These are phyloP conservation scores for Diadumene lineata DNA, from an alignment of 92 coral and sea anemone species.

Conservation along the genomic window DNA sequence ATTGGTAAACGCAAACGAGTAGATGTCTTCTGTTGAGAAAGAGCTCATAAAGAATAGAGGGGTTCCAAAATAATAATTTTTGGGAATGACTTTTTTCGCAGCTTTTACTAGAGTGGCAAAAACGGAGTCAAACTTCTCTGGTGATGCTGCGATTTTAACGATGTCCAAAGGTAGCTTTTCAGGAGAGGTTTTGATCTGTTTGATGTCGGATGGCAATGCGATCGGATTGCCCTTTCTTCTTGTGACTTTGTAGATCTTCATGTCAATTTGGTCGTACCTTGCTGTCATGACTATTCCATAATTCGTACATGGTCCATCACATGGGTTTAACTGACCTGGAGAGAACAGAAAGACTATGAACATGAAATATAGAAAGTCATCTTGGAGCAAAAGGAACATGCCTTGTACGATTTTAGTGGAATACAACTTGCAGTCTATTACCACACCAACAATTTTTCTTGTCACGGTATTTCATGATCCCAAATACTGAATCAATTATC, in stretches of 20 bases:
- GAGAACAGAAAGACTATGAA: background rate
- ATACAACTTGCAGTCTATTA: too few species aligned
- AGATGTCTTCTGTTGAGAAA: background rate
- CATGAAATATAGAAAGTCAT: too few species aligned
- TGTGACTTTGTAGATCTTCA: slow-evolving; percentile 19
- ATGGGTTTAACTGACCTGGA: slow-evolving; percentile 17
- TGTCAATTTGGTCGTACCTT: background rate
- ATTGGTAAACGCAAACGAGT: background rate
- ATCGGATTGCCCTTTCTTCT: background rate
- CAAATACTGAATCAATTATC: too few species aligned
- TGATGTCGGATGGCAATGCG: background rate
- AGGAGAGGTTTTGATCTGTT: background rate
- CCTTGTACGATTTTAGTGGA: too few species aligned
- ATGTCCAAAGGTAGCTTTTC: background rate
- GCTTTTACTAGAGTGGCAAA: background rate
- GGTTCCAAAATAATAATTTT: background rate
- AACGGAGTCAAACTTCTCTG: background rate
- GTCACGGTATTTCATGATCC: too few species aligned
- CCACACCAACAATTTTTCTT: too few species aligned
- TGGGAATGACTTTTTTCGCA: slow-evolving; percentile 1
- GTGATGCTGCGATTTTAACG: background rate
- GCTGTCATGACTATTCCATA: slow-evolving; percentile 11
- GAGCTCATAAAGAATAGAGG: slow-evolving; percentile 16
- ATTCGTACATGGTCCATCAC: slow-evolving; percentile 22
- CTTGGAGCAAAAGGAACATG: too few species aligned